Base-by-base conservation (phyloP, 2,888 invertebrate species). In the Morpho achilles region DNA sequence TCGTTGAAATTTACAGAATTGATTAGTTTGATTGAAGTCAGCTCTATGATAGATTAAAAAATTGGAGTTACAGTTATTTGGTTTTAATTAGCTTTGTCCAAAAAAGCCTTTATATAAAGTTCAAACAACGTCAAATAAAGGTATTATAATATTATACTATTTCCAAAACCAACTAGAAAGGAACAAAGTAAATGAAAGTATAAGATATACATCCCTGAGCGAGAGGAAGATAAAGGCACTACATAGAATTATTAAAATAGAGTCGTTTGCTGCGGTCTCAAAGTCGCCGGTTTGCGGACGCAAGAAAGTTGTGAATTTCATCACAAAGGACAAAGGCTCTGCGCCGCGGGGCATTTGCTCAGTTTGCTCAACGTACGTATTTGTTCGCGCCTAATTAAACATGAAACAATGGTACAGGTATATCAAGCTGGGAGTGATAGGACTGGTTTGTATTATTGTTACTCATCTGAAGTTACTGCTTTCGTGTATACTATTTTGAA, bases 351-450 rank as follows among this genome's bases (percentile, higher is more conserved):
- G 80, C 81, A 86, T 88, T 87, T 84, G 82, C 75, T 79, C 82
- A 80, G 72, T 88, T 87, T 84, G 81, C 75, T 79, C 82, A 80
- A 71, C 75, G 79, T 74, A 75, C 82, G 84, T 88, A 84, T 88
- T 88, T 88, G 85, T 83, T 84, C 84, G 73, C 82, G 84, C 87
- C 87, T 88, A 87, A 89, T 89, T 89, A 89, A 89, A 89, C 86
- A 88, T 75, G 78, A 72, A 81, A 76, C 80, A 73, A 68, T 75
- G 75, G 73, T 66, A 67, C 71, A 80, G 79, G 80, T 78, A 76
- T 69, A 75, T 69, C 76, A 71, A 72, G 70, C 69, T 77, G 74
- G 71, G 74, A 71, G 74, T 74, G 73, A 71, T 72, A 71, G 75
- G 71, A 72, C 64, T 67, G 72, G 75, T 71, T 73, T 74, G 71